Base-by-base conservation (phyloP, 2,797 vertebrate species). In the Telmatherina bonti region DNA sequence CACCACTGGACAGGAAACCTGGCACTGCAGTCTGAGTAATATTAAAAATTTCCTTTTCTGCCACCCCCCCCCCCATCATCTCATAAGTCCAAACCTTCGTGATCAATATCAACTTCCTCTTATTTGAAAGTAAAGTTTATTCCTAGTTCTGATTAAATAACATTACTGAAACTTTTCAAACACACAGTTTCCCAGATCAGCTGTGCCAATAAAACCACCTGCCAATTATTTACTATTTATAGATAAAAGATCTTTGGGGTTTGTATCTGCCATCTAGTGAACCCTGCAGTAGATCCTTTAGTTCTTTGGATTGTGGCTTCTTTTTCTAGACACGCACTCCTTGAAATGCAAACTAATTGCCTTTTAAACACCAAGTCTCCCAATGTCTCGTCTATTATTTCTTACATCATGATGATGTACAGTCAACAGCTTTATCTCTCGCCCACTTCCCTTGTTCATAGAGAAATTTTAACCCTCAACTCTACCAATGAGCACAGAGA, bases 391-490 rank as follows among this genome's bases (percentile, higher is more conserved):
- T 26, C 8, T 24, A 11, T 51, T n/a, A 18, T 62, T 49, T 55
- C 51, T 47, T 69, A 47, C 45, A 68, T 62, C 69, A 70, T 54
- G 35, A 36, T 52, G 55, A 24, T 70, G 31, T 43, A 67, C 52
- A 70, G 70, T 38, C 76, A 73, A 33, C 68, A 84, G 72, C 62
- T 79, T 67, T 70, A 26, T 24, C 12, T 26, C 9, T 68, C 63
- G 68, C 51, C 29, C 30, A 38, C 49, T 68, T 38, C 61, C 22
- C 38, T 78, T 70, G 73, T 61, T 68, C 49, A 71, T 68, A 80
- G 81, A 78, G 31, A 26, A 4, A 0, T 54, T 79, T 79, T 71
- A 82, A 82, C 81, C 69, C 79, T 60, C 78, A 72, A 63, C 70
- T 65, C 38, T 45, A 29, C 67, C 61, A 67, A 77, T 56, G 80